A percentile compares a stretch with the other conserved stretches of the same genome.
phyloP scores from a whole-genome alignment of 2,888 invertebrate species.

The Sinotaia quadrata region DNA sequence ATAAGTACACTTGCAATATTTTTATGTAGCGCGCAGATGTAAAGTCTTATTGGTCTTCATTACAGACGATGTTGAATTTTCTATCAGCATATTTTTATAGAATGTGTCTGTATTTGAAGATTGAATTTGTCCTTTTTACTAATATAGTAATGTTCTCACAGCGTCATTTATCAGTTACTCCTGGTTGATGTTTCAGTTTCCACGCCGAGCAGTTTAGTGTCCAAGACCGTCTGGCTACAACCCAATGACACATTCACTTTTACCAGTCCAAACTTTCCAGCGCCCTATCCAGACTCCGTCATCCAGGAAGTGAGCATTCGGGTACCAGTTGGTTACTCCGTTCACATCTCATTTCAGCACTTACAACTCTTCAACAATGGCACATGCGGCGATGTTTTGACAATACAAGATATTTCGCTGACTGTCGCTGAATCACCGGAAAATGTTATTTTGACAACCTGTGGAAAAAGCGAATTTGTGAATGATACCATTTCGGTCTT shows the following conservation, averaged over 20 bases:
- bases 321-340: conserved; percentile 18
- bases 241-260: background rate
- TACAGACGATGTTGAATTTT: too few species aligned
- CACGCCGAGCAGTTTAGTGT: background rate
- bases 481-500: conserved; percentile 18
- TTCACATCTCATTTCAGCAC: conserved; percentile 12
- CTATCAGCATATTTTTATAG: too few species aligned
- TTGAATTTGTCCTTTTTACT: too few species aligned
- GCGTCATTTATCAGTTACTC: too few species aligned
- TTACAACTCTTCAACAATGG: background rate
- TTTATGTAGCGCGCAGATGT: too few species aligned
- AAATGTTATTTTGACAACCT: background rate
- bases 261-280: conserved; percentile 20
- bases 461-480: background rate
- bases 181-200: background rate
- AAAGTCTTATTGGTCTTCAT: too few species aligned
- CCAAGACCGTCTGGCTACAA: background rate
- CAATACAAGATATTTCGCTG: conserved; percentile 17
- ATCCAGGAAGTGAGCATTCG: conserved; percentile 1
- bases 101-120: too few species aligned
- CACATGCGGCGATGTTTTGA: background rate
- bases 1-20: too few species aligned
- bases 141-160: too few species aligned
- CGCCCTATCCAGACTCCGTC: background rate
- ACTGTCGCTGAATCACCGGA: background rate